Conservation (phyloP, 2,888 invertebrate species). For the Trilocha varians region DNA sequence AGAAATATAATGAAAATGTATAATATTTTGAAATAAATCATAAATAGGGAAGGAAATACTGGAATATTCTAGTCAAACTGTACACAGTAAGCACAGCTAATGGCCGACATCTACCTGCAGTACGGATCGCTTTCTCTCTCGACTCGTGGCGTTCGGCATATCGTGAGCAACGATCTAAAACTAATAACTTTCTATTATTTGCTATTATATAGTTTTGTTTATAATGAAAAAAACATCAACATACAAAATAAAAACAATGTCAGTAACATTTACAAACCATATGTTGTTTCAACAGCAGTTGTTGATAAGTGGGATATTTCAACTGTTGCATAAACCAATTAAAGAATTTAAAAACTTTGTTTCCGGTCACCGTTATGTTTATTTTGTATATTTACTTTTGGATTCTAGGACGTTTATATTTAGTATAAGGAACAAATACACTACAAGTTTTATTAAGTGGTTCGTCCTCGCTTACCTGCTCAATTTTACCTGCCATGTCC, state of each 20-base stretch:
- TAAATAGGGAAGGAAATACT: constrained; percentile 9
- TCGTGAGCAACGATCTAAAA: constrained; percentile 9
- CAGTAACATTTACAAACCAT: too few species aligned
- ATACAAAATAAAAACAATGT: background rate
- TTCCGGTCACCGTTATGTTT: background rate
- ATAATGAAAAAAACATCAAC: background rate
- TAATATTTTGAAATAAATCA: constrained; percentile 12
- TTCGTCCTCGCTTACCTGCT: background rate
- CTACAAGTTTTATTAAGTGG: background rate
- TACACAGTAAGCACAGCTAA: constrained; percentile 47
- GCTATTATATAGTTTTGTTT: constrained; percentile 6
- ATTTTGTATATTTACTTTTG: background rate
- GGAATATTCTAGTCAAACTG: constrained; percentile 19
- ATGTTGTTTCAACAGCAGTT: too few species aligned
- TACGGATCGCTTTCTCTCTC: constrained; percentile 53
- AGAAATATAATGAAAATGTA: constrained; percentile 6
- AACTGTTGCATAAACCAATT: too few species aligned
- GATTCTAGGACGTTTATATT: too few species aligned
- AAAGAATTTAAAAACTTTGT: background rate
- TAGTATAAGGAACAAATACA: background rate
- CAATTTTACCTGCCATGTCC: background rate
- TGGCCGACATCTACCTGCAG: constrained; percentile 51
- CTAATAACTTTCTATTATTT: constrained; percentile 38
- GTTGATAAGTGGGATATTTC: too few species aligned
- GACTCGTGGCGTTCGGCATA: constrained; percentile 13